Evolutionary conservation across 2,113 vertebrate species (phyloP).

Genomic region (Calidris pygmaea): DNA sequence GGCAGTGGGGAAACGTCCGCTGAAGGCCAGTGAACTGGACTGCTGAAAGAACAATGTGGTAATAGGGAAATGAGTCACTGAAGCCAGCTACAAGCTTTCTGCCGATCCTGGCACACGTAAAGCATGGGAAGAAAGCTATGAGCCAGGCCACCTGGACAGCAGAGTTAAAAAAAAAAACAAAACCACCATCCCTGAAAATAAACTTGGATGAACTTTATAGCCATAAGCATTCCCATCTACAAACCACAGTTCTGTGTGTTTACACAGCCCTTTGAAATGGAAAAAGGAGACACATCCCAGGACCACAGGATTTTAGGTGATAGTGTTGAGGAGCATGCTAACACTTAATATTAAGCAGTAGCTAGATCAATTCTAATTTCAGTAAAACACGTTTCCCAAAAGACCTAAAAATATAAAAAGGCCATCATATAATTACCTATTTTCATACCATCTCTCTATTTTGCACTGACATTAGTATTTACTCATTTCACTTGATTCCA

Average conservation of each 20-base stretch:
- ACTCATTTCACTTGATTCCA: not conserved
- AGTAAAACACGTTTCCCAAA: not conserved
- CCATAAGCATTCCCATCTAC: not conserved
- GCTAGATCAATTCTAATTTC: not conserved
- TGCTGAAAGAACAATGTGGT: not conserved
- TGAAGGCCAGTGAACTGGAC: not conserved
- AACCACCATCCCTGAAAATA: not conserved
- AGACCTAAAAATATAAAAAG: not conserved
- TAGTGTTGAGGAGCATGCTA: not conserved
- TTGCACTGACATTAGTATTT: not conserved
- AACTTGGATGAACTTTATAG: constrained; percentile 25
- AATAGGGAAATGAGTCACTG: constrained; percentile 1
- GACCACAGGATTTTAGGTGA: not conserved
- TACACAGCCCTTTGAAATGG: not conserved
- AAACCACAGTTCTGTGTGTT: not conserved
- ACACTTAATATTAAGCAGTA: not conserved
- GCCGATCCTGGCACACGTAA: not conserved
- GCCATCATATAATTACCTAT: not conserved
- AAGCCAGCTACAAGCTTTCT: not conserved
- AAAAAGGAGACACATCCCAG: not conserved
- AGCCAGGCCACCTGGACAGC: constrained; percentile 36
- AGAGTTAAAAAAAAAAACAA: not conserved
- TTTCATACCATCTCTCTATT: not conserved
- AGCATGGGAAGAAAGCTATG: constrained; percentile 8
- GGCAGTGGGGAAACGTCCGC: not conserved